These are phyloP conservation scores for Bellardia pandia DNA, from an alignment of 2,888 invertebrate genomes.

Conservation along the genomic window DNA sequence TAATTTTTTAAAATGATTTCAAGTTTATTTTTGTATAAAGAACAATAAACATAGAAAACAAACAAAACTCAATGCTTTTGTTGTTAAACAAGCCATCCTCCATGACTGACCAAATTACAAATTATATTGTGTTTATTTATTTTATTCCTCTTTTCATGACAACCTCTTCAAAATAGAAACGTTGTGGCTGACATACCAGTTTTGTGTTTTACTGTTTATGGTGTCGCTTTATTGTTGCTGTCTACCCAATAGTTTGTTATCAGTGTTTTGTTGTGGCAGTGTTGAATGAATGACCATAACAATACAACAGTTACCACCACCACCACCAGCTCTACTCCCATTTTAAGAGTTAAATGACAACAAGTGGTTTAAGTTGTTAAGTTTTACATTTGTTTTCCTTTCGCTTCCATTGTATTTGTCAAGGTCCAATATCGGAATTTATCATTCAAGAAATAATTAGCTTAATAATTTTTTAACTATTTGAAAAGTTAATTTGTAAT, in stretches of 20 bases:
- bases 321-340: neutral
- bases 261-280: neutral
- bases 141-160: slow-evolving; percentile 6
- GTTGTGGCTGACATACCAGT: neutral
- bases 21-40: slow-evolving; percentile 12
- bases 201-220: slow-evolving; percentile 33
- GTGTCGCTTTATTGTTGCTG: neutral
- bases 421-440: neutral
- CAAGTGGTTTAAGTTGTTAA: slow-evolving; percentile 29
- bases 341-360: slow-evolving; percentile 22
- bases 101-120: slow-evolving; percentile 7
- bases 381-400: slow-evolving; percentile 4
- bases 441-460: neutral
- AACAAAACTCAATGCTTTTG: neutral
- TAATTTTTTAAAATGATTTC: neutral
- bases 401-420: neutral
- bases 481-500: too few relatives aligned
- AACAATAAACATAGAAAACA: too few relatives aligned
- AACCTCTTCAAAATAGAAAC: neutral
- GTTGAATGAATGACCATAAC: slow-evolving; percentile 11
- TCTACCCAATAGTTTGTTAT: neutral
- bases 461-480: neutral
- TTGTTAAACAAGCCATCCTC: neutral
- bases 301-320: neutral
- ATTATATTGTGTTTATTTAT: neutral